A percentile compares a stretch with the other conserved stretches of the same genome.
These are phyloP conservation scores for Agrotis ipsilon DNA, from an alignment of 2,888 invertebrate genomes.

Conservation along the genomic window DNA sequence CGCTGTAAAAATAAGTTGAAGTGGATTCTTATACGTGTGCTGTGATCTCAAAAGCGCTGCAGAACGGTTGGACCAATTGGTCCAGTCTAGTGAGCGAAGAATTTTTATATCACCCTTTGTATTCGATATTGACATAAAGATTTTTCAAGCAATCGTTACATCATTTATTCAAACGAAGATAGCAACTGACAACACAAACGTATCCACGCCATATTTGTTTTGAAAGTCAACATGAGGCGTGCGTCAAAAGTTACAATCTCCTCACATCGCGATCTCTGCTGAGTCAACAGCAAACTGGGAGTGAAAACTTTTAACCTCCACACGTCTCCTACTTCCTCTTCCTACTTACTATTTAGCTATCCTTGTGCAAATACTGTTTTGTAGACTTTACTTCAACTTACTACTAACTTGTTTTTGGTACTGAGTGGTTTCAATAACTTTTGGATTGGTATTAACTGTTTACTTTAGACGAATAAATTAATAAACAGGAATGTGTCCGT, in stretches of 20 bases:
- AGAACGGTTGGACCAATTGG: background rate
- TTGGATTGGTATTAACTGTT: background rate
- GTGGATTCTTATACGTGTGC: too few species aligned
- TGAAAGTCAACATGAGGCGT: constrained; percentile 32
- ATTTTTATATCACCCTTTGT: background rate
- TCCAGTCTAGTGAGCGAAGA: constrained; percentile 2
- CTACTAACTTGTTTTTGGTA: constrained; percentile 34
- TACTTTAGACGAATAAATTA: background rate
- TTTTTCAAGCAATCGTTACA: background rate
- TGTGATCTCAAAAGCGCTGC: too few species aligned
- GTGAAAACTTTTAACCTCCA: constrained; percentile 55
- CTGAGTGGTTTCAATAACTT: constrained; percentile 21
- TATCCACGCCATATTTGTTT: constrained; percentile 36
- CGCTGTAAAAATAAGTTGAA: too few species aligned
- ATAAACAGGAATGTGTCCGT: background rate
- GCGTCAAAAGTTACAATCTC: constrained; percentile 50
- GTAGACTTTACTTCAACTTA: constrained; percentile 31
- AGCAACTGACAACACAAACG: constrained; percentile 20
- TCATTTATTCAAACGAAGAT: background rate
- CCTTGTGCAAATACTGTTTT: constrained; percentile 33
- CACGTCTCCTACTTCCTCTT: constrained; percentile 24
- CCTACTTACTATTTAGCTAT: constrained; percentile 31
- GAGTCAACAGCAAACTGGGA: constrained; percentile 35
- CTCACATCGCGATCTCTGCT: constrained; percentile 39
- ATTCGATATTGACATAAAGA: background rate